These are phyloP conservation scores for Geotrupes spiniger DNA, from an alignment of 2,888 invertebrate species.

Conservation along the genomic window DNA sequence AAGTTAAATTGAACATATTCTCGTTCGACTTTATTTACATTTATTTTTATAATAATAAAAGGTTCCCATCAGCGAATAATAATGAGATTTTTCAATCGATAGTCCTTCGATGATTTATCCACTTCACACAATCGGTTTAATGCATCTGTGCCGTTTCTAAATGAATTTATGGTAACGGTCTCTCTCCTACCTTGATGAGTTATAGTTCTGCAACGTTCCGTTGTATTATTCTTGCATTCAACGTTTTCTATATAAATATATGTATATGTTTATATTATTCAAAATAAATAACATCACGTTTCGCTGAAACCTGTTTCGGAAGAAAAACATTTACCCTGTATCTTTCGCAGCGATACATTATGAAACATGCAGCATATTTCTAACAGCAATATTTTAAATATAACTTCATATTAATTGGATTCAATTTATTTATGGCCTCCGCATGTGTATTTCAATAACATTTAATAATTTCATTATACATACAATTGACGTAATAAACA, in stretches of 20 bases:
- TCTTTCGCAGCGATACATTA: constrained; percentile 2
- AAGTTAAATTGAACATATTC: constrained; percentile 25
- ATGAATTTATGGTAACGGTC: constrained; percentile 35
- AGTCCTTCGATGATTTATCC: constrained; percentile 34
- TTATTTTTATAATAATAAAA: constrained; percentile 29
- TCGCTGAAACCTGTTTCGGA: constrained; percentile 38
- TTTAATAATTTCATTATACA: no score
- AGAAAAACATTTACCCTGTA: constrained; percentile 34
- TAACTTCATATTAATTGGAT: constrained; percentile 2
- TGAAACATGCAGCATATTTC: constrained; percentile 5
- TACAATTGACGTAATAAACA: no score
- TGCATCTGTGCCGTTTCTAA: constrained; percentile 33
- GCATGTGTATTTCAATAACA: no score
- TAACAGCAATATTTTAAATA: constrained; percentile 1
- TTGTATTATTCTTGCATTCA: constrained; percentile 33
- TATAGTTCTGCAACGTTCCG: constrained; percentile 32
- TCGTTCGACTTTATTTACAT: constrained; percentile 17
- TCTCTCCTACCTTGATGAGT: constrained; percentile 27
- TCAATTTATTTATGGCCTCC: no score
- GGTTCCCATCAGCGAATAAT: constrained; percentile 29
- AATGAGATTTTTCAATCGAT: constrained; percentile 32
- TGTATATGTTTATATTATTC: constrained; percentile 43
- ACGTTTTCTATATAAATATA: constrained; percentile 38
- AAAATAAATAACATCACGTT: constrained; percentile 37
- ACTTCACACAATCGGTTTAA: constrained; percentile 34